phyloP scores from a whole-genome alignment of 1,140 invertebrate genomes.

The Eurosta solidaginis region DNA sequence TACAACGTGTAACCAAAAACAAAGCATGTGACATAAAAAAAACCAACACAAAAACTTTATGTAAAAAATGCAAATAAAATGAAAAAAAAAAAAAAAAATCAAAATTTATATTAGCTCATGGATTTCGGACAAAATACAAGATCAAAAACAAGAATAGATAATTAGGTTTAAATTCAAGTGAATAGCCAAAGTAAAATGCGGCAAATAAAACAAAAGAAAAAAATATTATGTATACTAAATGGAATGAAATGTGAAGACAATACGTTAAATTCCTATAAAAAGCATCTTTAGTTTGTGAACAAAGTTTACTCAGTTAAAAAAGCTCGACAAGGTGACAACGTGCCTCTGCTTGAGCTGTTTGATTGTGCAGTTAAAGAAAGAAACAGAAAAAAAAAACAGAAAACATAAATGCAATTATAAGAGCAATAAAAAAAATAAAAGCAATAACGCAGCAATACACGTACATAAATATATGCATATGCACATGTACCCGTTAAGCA shows the following conservation, averaged over 20 bases:
- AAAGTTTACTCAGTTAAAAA: conserved; percentile 58
- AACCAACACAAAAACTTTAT: too few species aligned
- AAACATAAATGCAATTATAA: too few species aligned
- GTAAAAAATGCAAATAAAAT: too few species aligned
- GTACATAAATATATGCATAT: background rate
- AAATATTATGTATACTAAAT: conserved; percentile 14
- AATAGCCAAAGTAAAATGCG: background rate
- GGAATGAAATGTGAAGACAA: conserved; percentile 1
- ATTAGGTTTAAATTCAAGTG: background rate
- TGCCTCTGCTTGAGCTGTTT: background rate
- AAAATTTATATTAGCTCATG: background rate
- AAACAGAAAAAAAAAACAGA: background rate
- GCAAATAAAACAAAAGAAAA: too few species aligned
- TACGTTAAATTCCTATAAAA: conserved; percentile 48
- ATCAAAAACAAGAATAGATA: background rate
- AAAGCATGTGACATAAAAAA: background rate
- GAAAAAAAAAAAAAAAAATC: background rate
- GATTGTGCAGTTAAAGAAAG: background rate
- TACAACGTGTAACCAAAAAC: too few species aligned
- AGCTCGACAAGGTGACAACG: conserved; percentile 49
- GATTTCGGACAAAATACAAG: background rate
- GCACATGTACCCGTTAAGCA: too few species aligned
- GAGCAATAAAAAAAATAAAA: background rate
- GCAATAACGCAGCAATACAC: background rate
- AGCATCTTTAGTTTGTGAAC: conserved; percentile 55